phyloP scores from a whole-genome alignment of 30 jellyfish, hydroid and myxozoan species.

The Phacellophora camtschatica region DNA sequence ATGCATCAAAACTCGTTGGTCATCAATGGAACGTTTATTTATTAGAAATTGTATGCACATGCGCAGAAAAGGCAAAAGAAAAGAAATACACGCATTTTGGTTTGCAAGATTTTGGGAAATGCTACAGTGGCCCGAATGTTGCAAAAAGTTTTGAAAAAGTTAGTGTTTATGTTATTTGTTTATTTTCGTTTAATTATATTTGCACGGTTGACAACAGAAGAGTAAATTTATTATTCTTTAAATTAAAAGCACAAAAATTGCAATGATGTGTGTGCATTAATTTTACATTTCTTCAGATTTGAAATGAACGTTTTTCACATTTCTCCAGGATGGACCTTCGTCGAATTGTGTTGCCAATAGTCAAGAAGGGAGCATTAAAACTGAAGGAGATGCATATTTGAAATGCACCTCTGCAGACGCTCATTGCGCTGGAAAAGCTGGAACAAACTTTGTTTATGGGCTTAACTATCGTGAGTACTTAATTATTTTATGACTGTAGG shows the following conservation, averaged over 20 bases:
- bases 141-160: constrained; percentile 65
- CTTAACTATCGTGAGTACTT: constrained; percentile 64
- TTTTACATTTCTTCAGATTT: no score
- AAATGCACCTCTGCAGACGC: constrained; percentile 75
- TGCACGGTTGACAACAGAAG: no score
- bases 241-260: no score
- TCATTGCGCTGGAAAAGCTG: constrained; percentile 87
- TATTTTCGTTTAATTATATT: no score
- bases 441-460: constrained; percentile 87
- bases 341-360: constrained; percentile 61
- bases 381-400: constrained; percentile 30
- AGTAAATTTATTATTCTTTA: no score
- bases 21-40: constrained; percentile 52
- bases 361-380: constrained; percentile 36
- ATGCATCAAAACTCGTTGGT: constrained; percentile 55
- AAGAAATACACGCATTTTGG: constrained; percentile 83
- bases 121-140: constrained; percentile 81
- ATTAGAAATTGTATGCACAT: constrained; percentile 78
- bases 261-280: no score
- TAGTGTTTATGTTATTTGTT: no score
- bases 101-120: constrained; percentile 73
- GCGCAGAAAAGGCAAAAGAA: constrained; percentile 64
- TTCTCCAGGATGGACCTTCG: constrained; percentile 68
- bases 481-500: not conserved
- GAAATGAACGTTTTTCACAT: no score